phyloP scores from a whole-genome alignment of 2,797 vertebrate genomes.

The Acanthis flammea region DNA sequence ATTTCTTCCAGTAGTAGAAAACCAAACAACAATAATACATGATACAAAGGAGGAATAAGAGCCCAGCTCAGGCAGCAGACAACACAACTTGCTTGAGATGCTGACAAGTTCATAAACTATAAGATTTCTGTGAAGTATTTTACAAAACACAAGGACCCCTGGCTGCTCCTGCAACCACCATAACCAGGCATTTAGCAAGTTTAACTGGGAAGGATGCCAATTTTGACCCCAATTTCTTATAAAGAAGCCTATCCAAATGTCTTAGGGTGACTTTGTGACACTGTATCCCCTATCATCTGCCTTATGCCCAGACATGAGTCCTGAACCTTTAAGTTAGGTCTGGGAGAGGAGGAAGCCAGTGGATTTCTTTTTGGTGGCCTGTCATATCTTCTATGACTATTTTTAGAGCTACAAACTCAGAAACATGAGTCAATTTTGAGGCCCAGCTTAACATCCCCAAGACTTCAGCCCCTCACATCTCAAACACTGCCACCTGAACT shows the following conservation, averaged over 20 bases:
- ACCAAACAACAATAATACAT: not conserved
- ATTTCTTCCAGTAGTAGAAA: not conserved
- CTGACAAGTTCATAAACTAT: not conserved
- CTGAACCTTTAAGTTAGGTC: not conserved
- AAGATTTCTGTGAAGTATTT: not conserved
- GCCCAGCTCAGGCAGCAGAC: not conserved
- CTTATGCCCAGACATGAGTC: not conserved
- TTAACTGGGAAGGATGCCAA: not conserved
- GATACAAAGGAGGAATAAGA: not conserved
- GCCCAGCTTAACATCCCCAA: not conserved
- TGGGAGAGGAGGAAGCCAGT: accelerated
- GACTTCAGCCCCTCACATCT: not conserved
- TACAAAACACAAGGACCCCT: not conserved
- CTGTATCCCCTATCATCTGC: not conserved
- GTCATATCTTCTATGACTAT: not conserved
- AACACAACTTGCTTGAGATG: not conserved
- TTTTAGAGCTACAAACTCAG: not conserved
- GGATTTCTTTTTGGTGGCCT: not conserved
- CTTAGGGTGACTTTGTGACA: not conserved
- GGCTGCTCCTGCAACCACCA: not conserved
- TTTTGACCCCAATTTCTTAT: not conserved
- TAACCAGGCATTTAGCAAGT: not conserved
- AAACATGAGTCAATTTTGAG: accelerated
- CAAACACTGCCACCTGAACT: accelerated
- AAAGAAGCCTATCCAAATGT: not conserved